Base-by-base conservation (phyloP, 2,113 vertebrate species). In the Emberiza fucata region DNA sequence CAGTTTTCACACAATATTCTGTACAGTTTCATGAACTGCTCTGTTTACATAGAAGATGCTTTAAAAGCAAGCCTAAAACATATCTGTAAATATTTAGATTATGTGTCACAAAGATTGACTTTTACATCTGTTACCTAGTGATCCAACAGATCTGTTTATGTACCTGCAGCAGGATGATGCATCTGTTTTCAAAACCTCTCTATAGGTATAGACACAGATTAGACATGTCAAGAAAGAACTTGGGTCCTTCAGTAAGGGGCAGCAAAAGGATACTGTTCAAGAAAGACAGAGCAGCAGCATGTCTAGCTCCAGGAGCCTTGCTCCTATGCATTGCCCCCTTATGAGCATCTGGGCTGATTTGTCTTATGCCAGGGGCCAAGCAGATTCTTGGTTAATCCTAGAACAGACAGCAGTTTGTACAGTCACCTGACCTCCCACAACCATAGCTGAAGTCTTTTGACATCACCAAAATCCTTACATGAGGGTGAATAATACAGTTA, bases 401-500 rank as follows among this genome's bases (percentile, higher is more conserved):
- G 47, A 20, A 73, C 11, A 88, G 39, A 22, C 6, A 60, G 31
- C 8, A 50, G 23, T 73, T 79, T 84, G 39, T 10, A 51, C 24
- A 54, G 16, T 19, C 78, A 27, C 18, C 19, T 76, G 66, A 82
- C 14, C 42, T 81, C 57, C 47, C 31, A 47, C 17, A 89, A 19
- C 12, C 39, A 28, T 5, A 66, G 27, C 28, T 54, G 14, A 71
- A 78, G 5, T 51, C 44, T 59, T 88, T 61, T 27, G 66, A 68
- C 50, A 25, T 17, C 1, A 2, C 47, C 65, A 56, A 39, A 95
- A 53, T 72, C 72, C 76, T 92, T 81, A 60, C 81, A 51, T 79
- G 23, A 94, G 21, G 73, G 97, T 98, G 97, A 98, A 94, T 47
- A 54, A 97, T 97, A 92, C 51, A 88, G 97, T 97, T 97, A 94